Percentiles rank a stretch among this genome's conserved stretches.
Evolutionary conservation across 2,888 invertebrate species (phyloP).

Genomic region (Charanyca ferruginea): DNA sequence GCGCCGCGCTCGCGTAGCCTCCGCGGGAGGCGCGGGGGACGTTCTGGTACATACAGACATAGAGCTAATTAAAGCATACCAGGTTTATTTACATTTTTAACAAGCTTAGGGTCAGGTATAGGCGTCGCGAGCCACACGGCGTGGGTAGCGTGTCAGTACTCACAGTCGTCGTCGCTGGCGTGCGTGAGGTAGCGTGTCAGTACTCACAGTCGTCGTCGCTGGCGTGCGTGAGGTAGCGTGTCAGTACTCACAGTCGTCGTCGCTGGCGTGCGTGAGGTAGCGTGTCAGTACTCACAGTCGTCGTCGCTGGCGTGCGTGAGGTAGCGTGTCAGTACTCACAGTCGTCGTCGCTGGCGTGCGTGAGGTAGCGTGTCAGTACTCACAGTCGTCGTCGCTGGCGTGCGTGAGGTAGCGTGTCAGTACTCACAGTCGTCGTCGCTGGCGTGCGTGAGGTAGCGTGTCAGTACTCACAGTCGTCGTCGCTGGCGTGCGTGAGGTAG

Average conservation of each 20-base stretch:
- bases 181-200: not conserved
- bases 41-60: constrained; percentile 67
- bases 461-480: constrained; percentile 67
- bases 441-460: constrained; percentile 87
- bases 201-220: constrained; percentile 64
- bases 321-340: constrained; percentile 76
- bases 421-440: constrained; percentile 91
- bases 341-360: constrained; percentile 69
- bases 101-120: not conserved
- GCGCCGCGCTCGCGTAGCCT: no score
- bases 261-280: constrained; percentile 6
- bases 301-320: constrained; percentile 76
- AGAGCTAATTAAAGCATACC: not conserved
- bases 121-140: no score
- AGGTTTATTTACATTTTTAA: not conserved
- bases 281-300: not conserved
- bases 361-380: constrained; percentile 77
- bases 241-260: not conserved
- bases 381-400: constrained; percentile 77
- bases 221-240: constrained; percentile 5
- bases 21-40: constrained; percentile 59
- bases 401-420: constrained; percentile 88
- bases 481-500: constrained; percentile 81
- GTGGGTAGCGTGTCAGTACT: constrained; percentile 17
- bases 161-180: constrained; percentile 63